Percentiles rank a stretch among this genome's conserved stretches.
Conservation (phyloP, 2,888 invertebrate genomes). For the Apodemia duryi region DNA sequence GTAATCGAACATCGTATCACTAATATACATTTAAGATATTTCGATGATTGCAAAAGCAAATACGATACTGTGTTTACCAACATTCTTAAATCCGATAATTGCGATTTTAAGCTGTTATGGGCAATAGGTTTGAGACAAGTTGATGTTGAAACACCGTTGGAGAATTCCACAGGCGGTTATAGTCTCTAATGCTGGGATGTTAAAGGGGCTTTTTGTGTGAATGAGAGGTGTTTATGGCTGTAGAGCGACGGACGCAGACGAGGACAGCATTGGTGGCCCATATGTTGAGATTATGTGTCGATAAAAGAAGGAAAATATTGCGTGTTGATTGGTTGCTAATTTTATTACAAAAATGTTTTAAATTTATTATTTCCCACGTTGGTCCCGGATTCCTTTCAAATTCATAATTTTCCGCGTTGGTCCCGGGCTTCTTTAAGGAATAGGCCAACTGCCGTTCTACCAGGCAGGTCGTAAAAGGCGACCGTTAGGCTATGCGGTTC, state of each 20-base stretch:
- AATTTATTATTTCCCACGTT: no score
- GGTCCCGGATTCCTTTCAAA: no score
- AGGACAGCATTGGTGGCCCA: background rate
- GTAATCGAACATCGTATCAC: background rate
- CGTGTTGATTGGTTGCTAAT: background rate
- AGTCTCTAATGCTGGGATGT: background rate
- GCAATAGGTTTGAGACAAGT: conserved; percentile 16
- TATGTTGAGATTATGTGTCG: background rate
- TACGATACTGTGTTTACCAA: conserved; percentile 4
- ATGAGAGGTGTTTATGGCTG: background rate
- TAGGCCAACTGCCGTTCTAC: no score
- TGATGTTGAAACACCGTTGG: conserved; percentile 1
- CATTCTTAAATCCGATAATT: conserved; percentile 15
- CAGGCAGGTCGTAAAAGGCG: no score
- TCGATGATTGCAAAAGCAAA: conserved; percentile 8
- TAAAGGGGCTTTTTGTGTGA: background rate
- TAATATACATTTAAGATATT: background rate
- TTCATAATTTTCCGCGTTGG: no score
- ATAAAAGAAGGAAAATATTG: background rate
- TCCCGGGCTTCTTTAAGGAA: no score
- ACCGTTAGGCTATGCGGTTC: no score
- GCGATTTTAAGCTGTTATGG: conserved; percentile 18
- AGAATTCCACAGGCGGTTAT: background rate
- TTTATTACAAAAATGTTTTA: no score
- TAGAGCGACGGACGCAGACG: background rate